Evolutionary conservation across 92 coral and sea anemone species (phyloP).

Genomic region (Plumapathes pennacea): DNA sequence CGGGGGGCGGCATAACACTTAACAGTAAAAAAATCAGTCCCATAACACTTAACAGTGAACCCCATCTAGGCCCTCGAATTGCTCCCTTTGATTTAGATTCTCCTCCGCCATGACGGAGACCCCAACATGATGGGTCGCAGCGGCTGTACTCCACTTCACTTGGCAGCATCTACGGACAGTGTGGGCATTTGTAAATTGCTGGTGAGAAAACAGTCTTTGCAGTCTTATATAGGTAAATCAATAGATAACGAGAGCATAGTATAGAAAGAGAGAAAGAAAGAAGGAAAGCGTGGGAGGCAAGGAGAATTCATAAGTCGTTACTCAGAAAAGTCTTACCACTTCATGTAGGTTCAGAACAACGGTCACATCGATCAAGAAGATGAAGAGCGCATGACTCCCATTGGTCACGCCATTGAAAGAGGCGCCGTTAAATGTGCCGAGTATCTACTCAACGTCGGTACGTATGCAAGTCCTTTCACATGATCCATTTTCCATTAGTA

Average conservation of each 20-base stretch:
- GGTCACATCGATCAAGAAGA: slow-evolving; percentile 15
- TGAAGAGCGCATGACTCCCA: slow-evolving; percentile 63
- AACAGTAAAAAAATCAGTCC: too few relatives aligned
- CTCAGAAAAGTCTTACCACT: too few relatives aligned
- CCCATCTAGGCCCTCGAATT: too few relatives aligned
- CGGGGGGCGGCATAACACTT: too few relatives aligned
- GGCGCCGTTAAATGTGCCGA: slow-evolving; percentile 64
- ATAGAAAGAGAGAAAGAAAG: too few relatives aligned
- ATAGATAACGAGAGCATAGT: too few relatives aligned
- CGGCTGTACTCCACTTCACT: slow-evolving; percentile 69
- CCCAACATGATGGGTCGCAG: slow-evolving; percentile 68
- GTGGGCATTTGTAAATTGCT: slow-evolving; percentile 56
- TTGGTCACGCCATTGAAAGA: slow-evolving; percentile 66
- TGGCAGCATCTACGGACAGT: slow-evolving; percentile 77
- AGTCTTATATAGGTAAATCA: too few relatives aligned
- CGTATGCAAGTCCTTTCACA: background rate
- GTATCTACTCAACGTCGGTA: slow-evolving; percentile 55
- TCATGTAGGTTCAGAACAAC: slow-evolving; percentile 25
- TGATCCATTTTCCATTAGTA: too few relatives aligned
- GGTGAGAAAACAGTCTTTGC: too few relatives aligned
- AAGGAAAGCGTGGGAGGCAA: too few relatives aligned
- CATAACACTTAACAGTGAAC: too few relatives aligned
- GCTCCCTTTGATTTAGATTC: slow-evolving; percentile 4
- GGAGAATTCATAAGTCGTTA: too few relatives aligned
- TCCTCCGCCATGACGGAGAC: slow-evolving; percentile 48